phyloP scores from a whole-genome alignment of 2,888 invertebrate species.

The Mimachlamys varia region DNA sequence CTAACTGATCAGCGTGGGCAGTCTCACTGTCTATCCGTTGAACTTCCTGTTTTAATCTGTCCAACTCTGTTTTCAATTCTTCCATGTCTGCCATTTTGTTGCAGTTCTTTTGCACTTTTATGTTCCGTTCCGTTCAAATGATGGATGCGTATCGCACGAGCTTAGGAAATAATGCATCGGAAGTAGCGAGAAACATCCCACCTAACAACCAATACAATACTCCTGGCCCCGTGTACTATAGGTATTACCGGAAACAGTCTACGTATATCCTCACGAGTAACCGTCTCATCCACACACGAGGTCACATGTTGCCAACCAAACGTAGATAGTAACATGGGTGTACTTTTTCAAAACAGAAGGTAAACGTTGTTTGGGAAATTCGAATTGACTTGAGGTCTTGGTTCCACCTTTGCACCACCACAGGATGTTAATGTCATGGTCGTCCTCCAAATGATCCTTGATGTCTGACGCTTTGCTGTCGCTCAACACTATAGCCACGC shows the following conservation, averaged over 20 bases:
- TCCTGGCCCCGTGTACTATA: not conserved
- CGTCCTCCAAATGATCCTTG: too few species aligned
- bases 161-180: not conserved
- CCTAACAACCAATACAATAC: not conserved
- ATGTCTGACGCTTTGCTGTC: too few species aligned
- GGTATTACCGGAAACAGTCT: not conserved
- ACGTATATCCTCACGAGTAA: not conserved
- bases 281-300: too few species aligned
- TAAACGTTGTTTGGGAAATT: too few species aligned
- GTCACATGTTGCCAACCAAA: too few species aligned
- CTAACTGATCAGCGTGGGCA: not conserved
- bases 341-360: too few species aligned
- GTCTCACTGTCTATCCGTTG: not conserved
- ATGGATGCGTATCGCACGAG: not conserved
- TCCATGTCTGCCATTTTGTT: not conserved
- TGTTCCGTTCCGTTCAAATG: not conserved
- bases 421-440: too few species aligned
- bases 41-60: not conserved
- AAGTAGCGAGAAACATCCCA: conserved; percentile 11
- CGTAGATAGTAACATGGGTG: too few species aligned
- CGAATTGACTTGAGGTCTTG: too few species aligned
- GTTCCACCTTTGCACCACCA: too few species aligned
- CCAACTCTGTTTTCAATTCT: not conserved
- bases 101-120: not conserved
- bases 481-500: too few species aligned